Percentiles rank a stretch among this genome's conserved stretches.
Evolutionary conservation across 2,797 vertebrate genomes (phyloP).

Genomic region (Phrynocephalus guinanensis): DNA sequence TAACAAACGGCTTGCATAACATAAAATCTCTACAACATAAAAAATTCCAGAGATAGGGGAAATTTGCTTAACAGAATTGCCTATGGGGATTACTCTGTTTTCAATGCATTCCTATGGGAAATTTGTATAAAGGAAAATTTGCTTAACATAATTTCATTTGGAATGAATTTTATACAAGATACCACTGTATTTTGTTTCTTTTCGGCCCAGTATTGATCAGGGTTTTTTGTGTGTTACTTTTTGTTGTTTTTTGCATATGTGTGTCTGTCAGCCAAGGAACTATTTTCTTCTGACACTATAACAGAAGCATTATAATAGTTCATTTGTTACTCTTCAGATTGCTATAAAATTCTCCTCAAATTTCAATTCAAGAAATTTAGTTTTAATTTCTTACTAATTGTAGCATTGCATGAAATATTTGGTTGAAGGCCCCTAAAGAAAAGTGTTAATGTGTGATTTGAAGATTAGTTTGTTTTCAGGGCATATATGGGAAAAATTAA

Average conservation of each 20-base stretch:
- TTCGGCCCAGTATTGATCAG: background rate
- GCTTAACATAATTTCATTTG: too few species aligned
- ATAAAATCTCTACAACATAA: too few species aligned
- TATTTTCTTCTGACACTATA: background rate
- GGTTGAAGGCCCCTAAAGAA: background rate
- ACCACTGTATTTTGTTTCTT: background rate
- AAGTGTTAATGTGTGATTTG: background rate
- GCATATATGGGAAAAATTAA: background rate
- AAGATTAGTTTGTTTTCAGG: background rate
- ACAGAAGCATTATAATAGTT: background rate
- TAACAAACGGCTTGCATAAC: too few species aligned
- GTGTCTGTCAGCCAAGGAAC: background rate
- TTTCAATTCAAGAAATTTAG: background rate
- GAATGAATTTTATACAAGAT: too few species aligned
- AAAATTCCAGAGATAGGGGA: too few species aligned
- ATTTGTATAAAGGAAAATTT: too few species aligned
- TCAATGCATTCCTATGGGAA: too few species aligned
- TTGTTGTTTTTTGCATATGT: background rate
- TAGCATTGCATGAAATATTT: background rate
- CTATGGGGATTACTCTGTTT: too few species aligned
- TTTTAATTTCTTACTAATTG: background rate
- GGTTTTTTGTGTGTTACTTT: background rate
- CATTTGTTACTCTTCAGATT: background rate
- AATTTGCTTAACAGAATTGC: too few species aligned
- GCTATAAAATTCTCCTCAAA: background rate